These are phyloP conservation scores for Cordilura impudica DNA, from an alignment of 2,888 invertebrate species.

Conservation along the genomic window DNA sequence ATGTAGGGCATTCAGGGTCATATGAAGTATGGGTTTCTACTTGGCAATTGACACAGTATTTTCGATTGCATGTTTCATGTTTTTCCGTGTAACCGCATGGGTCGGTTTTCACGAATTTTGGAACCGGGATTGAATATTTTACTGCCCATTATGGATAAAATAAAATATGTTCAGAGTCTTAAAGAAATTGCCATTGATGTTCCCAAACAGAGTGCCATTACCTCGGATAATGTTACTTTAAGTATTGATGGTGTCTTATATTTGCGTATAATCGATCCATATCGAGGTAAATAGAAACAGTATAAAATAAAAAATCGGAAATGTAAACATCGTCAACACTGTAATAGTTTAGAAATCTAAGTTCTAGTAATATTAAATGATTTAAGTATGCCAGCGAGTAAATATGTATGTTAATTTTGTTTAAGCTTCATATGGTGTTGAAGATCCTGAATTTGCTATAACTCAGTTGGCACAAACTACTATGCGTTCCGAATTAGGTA, in stretches of 20 bases:
- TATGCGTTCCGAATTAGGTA: slow-evolving; percentile 99
- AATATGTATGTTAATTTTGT: slow-evolving; percentile 50
- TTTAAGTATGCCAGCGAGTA: too few species aligned
- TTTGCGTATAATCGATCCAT: slow-evolving; percentile 94
- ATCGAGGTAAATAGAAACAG: slow-evolving; percentile 83
- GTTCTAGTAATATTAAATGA: too few species aligned
- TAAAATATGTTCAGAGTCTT: slow-evolving; percentile 98
- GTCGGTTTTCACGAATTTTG: slow-evolving; percentile 94
- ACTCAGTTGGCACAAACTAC: slow-evolving; percentile 99
- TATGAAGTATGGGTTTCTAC: too few species aligned
- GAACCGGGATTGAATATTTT: slow-evolving; percentile 96
- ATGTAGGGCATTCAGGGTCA: too few species aligned
- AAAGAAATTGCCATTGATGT: slow-evolving; percentile 99
- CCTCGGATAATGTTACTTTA: slow-evolving; percentile 97
- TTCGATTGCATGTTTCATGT: too few species aligned
- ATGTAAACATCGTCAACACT: too few species aligned
- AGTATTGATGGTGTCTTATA: slow-evolving; percentile 98
- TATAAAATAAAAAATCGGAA: too few species aligned
- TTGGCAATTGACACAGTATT: too few species aligned
- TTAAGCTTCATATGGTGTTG: slow-evolving; percentile 95
- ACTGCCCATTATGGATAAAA: slow-evolving; percentile 92
- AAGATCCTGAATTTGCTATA: slow-evolving; percentile 99
- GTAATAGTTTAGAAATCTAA: too few species aligned
- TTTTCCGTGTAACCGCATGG: too few species aligned
- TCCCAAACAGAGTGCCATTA: slow-evolving; percentile 98